phyloP scores from a whole-genome alignment of 2,888 invertebrate genomes.

The Spodoptera littoralis region DNA sequence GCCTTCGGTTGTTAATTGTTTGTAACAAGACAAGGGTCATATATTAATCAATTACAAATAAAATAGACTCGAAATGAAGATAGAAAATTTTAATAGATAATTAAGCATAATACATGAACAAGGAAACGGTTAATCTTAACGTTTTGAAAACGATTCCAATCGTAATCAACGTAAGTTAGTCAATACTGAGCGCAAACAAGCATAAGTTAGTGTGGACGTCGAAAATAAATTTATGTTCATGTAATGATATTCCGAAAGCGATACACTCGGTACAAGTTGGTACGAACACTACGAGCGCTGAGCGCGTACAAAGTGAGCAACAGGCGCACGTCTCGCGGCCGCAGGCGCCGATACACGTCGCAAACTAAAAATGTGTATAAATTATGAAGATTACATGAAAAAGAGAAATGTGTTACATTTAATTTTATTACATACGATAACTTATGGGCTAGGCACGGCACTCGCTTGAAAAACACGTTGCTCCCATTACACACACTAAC shows the following conservation, averaged over 20 bases:
- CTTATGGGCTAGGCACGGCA: conserved; percentile 85
- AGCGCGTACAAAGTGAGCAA: conserved; percentile 58
- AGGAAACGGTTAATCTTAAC: conserved; percentile 32
- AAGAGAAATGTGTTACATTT: conserved; percentile 89
- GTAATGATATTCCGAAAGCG: conserved; percentile 69
- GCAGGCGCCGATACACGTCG: conserved; percentile 81
- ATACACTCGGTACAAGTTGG: conserved; percentile 50
- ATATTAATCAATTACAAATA: too few relatives aligned
- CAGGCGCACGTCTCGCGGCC: conserved; percentile 61
- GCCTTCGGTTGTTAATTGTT: background rate
- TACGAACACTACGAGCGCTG: conserved; percentile 25
- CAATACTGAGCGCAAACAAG: conserved; percentile 59
- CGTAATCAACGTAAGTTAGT: conserved; percentile 56
- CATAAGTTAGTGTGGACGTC: conserved; percentile 63
- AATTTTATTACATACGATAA: conserved; percentile 89
- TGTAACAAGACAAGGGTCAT: background rate
- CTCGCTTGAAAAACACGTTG: conserved; percentile 85
- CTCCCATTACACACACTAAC: conserved; percentile 44
- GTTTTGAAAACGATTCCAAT: conserved; percentile 52
- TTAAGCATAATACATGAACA: conserved; percentile 21
- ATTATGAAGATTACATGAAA: conserved; percentile 88
- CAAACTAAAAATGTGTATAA: conserved; percentile 87
- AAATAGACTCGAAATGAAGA: conserved; percentile 3
- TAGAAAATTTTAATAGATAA: conserved; percentile 29
- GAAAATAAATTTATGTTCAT: conserved; percentile 66